These are phyloP conservation scores for Diarsia dahlii DNA, from an alignment of 2,888 invertebrate genomes.

Conservation along the genomic window DNA sequence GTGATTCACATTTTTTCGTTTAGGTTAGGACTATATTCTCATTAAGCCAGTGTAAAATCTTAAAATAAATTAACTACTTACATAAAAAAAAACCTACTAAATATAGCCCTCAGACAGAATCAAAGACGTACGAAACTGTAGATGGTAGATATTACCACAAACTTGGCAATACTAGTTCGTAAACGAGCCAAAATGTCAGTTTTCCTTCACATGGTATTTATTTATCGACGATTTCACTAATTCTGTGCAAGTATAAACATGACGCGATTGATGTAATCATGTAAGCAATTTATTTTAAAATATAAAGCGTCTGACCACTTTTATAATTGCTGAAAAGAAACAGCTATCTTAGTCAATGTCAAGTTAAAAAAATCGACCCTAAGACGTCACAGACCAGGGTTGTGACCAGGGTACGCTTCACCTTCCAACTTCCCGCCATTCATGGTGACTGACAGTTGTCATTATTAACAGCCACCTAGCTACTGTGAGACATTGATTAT, in stretches of 20 bases:
- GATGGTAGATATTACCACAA: conserved; percentile 34
- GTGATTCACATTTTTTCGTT: background rate
- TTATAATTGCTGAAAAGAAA: background rate
- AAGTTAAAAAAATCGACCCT: too few species aligned
- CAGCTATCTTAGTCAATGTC: background rate
- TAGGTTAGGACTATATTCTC: background rate
- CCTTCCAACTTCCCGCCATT: too few species aligned
- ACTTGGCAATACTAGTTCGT: conserved; percentile 67
- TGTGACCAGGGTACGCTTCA: background rate
- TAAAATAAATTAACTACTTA: too few species aligned
- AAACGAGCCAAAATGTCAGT: conserved; percentile 70
- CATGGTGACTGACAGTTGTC: too few species aligned
- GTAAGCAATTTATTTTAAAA: conserved; percentile 8
- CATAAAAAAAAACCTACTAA: background rate
- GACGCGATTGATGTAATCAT: conserved; percentile 24
- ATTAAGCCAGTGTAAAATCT: too few species aligned
- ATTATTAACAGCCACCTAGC: too few species aligned
- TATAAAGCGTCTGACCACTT: background rate
- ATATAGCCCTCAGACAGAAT: background rate
- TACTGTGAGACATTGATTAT: too few species aligned
- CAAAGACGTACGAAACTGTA: conserved; percentile 37
- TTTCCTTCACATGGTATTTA: conserved; percentile 46
- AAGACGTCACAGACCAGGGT: background rate
- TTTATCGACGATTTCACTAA: conserved; percentile 32
- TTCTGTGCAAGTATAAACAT: conserved; percentile 36